phyloP scores from a whole-genome alignment of 23 tunicate genomes.

The Phallusia fumigata region DNA sequence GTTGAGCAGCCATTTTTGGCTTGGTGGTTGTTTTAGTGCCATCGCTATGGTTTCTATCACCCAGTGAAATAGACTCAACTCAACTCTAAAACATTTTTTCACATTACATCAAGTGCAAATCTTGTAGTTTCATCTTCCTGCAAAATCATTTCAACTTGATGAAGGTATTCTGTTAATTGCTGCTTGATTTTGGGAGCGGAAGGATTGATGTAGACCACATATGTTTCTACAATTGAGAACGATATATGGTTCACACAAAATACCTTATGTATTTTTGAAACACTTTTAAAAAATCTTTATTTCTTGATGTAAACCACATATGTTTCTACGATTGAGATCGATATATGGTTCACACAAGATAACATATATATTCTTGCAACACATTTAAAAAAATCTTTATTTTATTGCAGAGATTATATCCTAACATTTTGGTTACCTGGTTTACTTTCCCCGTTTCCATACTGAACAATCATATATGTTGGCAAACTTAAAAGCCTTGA shows the following conservation, averaged over 20 bases:
- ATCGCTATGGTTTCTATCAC: too few species aligned
- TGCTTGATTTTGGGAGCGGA: background rate
- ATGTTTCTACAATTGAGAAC: background rate
- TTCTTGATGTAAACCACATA: background rate
- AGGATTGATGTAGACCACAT: background rate
- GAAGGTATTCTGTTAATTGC: background rate
- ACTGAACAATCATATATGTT: background rate
- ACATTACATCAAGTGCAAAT: constrained; percentile 9
- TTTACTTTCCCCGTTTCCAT: background rate
- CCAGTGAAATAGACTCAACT: too few species aligned
- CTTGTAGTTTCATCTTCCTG: background rate
- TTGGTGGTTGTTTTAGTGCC: too few species aligned
- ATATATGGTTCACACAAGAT: background rate
- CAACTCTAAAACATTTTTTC: too few species aligned
- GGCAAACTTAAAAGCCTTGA: background rate
- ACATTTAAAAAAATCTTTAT: too few species aligned
- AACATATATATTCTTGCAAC: background rate
- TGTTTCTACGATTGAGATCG: background rate
- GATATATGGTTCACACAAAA: background rate
- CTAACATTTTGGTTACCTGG: too few species aligned
- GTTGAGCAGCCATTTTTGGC: too few species aligned
- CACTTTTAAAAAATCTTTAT: background rate
- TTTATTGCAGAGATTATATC: too few species aligned
- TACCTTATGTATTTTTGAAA: background rate
- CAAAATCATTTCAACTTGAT: background rate